Conservation (phyloP, 2,888 invertebrate species). For the Byasa hedistus region DNA sequence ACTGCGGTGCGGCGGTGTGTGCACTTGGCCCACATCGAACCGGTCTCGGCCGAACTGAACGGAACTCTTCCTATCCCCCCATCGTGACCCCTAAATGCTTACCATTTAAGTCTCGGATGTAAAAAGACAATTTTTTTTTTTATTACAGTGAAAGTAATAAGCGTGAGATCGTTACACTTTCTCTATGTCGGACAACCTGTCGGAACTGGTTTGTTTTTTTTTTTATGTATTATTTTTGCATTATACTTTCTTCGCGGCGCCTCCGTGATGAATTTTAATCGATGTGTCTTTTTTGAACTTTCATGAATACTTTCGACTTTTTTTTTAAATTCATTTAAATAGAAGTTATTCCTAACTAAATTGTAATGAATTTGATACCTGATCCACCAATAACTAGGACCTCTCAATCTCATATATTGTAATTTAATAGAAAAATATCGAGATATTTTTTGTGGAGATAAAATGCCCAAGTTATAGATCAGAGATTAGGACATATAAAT, state of each 20-base stretch:
- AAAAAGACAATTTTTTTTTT: slow-evolving; percentile 9
- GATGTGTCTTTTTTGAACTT: background rate
- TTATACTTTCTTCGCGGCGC: slow-evolving; percentile 20
- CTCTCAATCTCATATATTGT: background rate
- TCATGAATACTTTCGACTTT: background rate
- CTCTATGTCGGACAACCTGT: slow-evolving; percentile 35
- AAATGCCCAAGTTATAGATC: no score
- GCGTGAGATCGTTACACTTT: slow-evolving; percentile 55
- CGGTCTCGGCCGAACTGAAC: slow-evolving; percentile 43
- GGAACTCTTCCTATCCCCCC: slow-evolving; percentile 56
- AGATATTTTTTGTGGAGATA: no score
- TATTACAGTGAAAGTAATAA: slow-evolving; percentile 56
- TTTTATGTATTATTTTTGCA: slow-evolving; percentile 11
- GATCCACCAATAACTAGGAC: background rate
- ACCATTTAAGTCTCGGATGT: slow-evolving; percentile 9
- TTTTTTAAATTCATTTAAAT: background rate
- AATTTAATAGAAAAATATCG: background rate
- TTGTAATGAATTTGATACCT: background rate
- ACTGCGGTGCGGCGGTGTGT: slow-evolving; percentile 43
- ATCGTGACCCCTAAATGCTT: slow-evolving; percentile 27
- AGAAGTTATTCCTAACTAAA: background rate
- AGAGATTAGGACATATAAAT: no score
- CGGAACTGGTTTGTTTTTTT: slow-evolving; percentile 31
- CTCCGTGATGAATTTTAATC: slow-evolving; percentile 10
- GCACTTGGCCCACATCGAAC: slow-evolving; percentile 70